Evolutionary conservation across 35 echinoderm and acorn worm genomes (phyloP), one percentile per base, ranked within the genome.

Genomic region (Apostichopus japonicus): DNA sequence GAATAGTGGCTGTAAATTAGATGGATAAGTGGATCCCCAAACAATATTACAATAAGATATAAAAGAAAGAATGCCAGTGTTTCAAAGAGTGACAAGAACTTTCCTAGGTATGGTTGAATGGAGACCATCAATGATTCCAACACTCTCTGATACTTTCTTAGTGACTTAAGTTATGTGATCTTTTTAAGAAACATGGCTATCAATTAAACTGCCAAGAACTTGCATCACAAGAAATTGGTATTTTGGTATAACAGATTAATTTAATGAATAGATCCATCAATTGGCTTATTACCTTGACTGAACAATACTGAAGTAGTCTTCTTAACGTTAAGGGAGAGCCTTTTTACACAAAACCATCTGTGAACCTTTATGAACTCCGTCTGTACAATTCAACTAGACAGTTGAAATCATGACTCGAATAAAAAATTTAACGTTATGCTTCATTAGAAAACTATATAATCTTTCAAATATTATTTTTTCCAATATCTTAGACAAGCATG

Each of bases 191-290:
- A 79, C 78, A 79, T 79, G 61, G 8, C 61, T 65, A 65, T 65
- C 61, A 65, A 65, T 25, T 80, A 80, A 80, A 23, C 24, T 25
- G 11, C 52, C 83, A 86, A 86, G 53, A 56, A 59, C 55, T 86
- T 86, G 83, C 54, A 86, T n/a, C 10, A 86, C 58, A 56, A 24
- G 78, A 80, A 0, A 25, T 3, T 13, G n/a, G 78, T 25, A 23
- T 13, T 80, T 80, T 11, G 14, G 4, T 80, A 80, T 33, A 4
- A 79, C 78, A 80, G 13, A 80, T 33, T 80, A 80, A 80, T 80
- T 80, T n/a, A 80, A 4, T 80, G 24, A 33, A 33, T 11, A 23
- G 4, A 44, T 54, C 5, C 5, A 65, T 65, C 78, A 80, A 27
- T 33, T 80, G 78, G 23, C 24, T 24, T 80, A 80, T 80, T 11